Conservation (phyloP, 2,113 vertebrate species). For the Heterocephalus glaber region DNA sequence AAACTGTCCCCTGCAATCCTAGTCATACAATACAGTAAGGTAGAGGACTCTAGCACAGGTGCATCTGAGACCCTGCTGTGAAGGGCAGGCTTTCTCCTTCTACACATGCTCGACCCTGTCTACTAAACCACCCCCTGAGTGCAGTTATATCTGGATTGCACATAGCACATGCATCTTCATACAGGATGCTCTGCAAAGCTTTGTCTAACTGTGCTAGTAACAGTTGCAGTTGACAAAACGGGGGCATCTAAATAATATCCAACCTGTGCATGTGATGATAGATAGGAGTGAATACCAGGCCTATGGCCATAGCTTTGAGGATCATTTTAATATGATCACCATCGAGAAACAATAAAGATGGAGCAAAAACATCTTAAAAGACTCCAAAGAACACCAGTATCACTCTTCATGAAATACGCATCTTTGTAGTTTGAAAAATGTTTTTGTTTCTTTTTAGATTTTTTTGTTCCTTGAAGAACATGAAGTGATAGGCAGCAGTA, state of each 20-base stretch:
- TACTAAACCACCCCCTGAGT: constrained; percentile 58
- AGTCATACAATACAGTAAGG: not conserved
- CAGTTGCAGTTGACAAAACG: constrained; percentile 56
- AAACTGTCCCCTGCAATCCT: constrained; percentile 53
- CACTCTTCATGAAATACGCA: not conserved
- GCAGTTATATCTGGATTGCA: not conserved
- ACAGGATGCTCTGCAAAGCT: constrained; percentile 46
- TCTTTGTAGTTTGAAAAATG: constrained; percentile 57
- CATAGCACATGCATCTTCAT: constrained; percentile 47
- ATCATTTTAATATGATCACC: constrained; percentile 41
- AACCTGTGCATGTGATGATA: constrained; percentile 17
- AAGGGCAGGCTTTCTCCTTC: constrained; percentile 52
- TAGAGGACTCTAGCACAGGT: not conserved
- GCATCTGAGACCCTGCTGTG: not conserved
- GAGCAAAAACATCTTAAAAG: constrained; percentile 52
- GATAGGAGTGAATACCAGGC: constrained; percentile 63
- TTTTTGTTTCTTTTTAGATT: constrained; percentile 24
- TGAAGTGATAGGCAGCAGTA: constrained; percentile 20
- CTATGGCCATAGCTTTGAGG: constrained; percentile 31
- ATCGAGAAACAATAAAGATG: constrained; percentile 52
- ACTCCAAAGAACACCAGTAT: not conserved
- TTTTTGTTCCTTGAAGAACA: constrained; percentile 33
- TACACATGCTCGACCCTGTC: constrained; percentile 31
- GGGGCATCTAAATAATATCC: constrained; percentile 56
- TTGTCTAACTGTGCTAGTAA: constrained; percentile 72